phyloP scores from a whole-genome alignment of 2,797 vertebrate genomes.

The Decapterus maruadsi region DNA sequence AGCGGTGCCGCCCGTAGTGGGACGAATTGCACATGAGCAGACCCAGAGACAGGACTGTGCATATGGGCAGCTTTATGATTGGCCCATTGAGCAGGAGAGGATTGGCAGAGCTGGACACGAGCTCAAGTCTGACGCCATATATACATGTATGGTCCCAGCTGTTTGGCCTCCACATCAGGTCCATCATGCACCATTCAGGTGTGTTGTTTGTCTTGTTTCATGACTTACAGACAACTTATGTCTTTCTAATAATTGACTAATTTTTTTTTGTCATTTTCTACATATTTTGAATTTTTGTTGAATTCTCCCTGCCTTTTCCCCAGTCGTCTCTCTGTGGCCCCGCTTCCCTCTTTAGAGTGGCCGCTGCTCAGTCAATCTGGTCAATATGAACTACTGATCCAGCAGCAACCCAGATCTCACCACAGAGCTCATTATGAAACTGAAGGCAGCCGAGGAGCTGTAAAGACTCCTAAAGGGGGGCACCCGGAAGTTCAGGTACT shows the following conservation, averaged over 20 bases:
- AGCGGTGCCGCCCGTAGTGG: slow-evolving; percentile 84
- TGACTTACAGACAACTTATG: background rate
- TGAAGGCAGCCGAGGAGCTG: slow-evolving; percentile 94
- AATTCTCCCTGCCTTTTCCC: background rate
- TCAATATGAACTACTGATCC: slow-evolving; percentile 91
- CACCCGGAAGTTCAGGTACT: slow-evolving; percentile 95
- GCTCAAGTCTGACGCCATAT: slow-evolving; percentile 85
- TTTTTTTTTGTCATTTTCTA: background rate
- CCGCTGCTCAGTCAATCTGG: slow-evolving; percentile 84
- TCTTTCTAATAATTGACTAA: background rate
- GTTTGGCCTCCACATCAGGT: slow-evolving; percentile 89
- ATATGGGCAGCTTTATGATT: slow-evolving; percentile 82
- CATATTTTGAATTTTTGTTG: background rate
- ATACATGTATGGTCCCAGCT: slow-evolving; percentile 86
- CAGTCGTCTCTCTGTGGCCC: slow-evolving; percentile 85
- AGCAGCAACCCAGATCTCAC: slow-evolving; percentile 93
- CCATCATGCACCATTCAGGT: slow-evolving; percentile 85
- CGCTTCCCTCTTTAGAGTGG: slow-evolving; percentile 92
- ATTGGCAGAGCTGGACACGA: slow-evolving; percentile 74
- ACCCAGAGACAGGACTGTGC: slow-evolving; percentile 86
- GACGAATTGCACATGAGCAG: slow-evolving; percentile 83
- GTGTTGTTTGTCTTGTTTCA: slow-evolving; percentile 22
- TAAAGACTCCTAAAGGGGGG: slow-evolving; percentile 92
- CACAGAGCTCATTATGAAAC: slow-evolving; percentile 98
- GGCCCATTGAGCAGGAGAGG: slow-evolving; percentile 69